Conservation (phyloP, 2,797 vertebrate genomes). For the Chrysocyon brachyurus region DNA sequence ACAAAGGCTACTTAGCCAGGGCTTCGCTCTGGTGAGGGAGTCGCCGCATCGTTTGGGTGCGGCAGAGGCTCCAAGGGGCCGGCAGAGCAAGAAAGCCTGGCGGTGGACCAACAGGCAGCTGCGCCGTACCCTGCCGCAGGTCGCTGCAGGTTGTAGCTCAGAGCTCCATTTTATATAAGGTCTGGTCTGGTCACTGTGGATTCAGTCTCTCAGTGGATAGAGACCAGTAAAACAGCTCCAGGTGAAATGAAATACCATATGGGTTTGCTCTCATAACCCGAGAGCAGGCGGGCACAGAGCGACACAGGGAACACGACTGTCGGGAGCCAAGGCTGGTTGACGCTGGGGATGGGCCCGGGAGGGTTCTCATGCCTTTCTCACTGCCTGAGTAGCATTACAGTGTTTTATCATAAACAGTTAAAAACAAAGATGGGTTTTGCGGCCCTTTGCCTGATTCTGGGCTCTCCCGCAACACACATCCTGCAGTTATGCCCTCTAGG, state of each 20-base stretch:
- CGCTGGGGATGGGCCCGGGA: accelerated
- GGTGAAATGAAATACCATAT: neutral
- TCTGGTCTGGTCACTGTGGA: neutral
- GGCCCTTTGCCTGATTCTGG: neutral
- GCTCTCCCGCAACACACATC: neutral
- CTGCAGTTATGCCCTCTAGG: neutral
- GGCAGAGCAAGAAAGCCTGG: neutral
- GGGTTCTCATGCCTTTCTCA: neutral
- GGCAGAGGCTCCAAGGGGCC: neutral
- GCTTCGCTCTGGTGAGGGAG: no score
- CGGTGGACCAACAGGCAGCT: no score
- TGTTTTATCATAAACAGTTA: neutral
- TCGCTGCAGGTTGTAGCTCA: no score
- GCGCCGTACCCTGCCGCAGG: accelerated
- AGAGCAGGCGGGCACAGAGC: no score
- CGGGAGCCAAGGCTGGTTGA: accelerated
- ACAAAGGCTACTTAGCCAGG: neutral
- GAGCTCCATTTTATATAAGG: neutral
- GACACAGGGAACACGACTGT: accelerated
- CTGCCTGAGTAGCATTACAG: neutral
- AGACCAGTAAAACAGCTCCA: neutral
- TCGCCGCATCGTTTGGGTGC: accelerated
- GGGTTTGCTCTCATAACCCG: neutral
- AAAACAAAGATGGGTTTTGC: neutral
- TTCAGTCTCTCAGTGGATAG: neutral